Evolutionary conservation across 1,140 invertebrate genomes (phyloP).

Genomic region (Yoshiicerus persimilis): DNA sequence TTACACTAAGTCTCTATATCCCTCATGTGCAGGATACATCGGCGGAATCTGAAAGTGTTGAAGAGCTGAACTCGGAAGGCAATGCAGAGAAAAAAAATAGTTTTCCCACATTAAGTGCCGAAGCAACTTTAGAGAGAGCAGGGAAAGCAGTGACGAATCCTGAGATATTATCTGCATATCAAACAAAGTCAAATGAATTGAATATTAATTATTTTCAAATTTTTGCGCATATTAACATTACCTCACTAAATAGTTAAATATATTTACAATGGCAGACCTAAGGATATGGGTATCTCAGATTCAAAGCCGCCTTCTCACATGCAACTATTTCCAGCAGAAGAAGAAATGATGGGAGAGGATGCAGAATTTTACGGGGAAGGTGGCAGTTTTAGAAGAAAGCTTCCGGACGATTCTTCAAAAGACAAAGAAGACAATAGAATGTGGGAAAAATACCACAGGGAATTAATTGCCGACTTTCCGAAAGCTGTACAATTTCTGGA

Average conservation of each 20-base stretch:
- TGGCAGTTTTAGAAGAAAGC: neutral
- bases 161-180: conserved; percentile 30
- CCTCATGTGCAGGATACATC: no score
- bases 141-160: conserved; percentile 31
- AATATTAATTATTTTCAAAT: no score
- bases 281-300: neutral
- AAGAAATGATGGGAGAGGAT: neutral
- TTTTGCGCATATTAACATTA: neutral
- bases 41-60: no score
- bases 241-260: no score
- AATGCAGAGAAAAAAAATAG: neutral
- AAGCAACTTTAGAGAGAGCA: conserved; percentile 39
- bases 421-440: neutral
- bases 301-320: neutral
- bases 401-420: conserved; percentile 49
- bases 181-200: no score
- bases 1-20: no score
- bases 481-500: neutral
- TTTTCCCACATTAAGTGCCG: neutral
- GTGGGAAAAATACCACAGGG: conserved; percentile 42
- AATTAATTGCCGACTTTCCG: conserved; percentile 38
- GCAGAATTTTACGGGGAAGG: neutral
- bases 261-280: neutral
- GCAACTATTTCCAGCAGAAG: neutral
- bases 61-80: no score